Conservation (phyloP, 2,888 invertebrate genomes). For the Tridacna gigas region DNA sequence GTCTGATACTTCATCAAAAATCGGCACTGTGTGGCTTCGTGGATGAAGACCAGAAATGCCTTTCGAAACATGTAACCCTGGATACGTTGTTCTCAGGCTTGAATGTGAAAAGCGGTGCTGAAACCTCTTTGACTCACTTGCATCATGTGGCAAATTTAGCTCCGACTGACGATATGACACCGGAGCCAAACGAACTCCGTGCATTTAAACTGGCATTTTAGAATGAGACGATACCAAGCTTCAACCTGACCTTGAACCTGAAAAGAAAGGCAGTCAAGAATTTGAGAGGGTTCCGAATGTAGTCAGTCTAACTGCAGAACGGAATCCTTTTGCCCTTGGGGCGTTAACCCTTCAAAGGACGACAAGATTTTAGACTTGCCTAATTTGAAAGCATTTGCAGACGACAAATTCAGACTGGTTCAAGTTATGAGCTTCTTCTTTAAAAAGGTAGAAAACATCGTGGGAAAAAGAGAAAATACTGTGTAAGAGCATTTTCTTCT, state of each 20-base stretch:
- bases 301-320: background rate
- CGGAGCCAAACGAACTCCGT: slow-evolving; percentile 69
- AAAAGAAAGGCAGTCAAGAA: too few relatives aligned
- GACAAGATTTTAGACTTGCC: too few relatives aligned
- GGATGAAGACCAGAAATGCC: slow-evolving; percentile 45
- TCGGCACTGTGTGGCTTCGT: slow-evolving; percentile 72
- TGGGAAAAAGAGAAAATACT: too few relatives aligned
- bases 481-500: too few relatives aligned
- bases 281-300: background rate
- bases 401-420: too few relatives aligned
- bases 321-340: background rate
- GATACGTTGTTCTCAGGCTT: slow-evolving; percentile 28
- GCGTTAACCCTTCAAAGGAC: too few relatives aligned
- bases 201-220: slow-evolving; percentile 42
- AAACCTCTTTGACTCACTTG: slow-evolving; percentile 77
- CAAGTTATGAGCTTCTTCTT: too few relatives aligned
- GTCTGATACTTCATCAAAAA: slow-evolving; percentile 75
- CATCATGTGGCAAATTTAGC: slow-evolving; percentile 63
- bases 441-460: too few relatives aligned
- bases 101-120: slow-evolving; percentile 34
- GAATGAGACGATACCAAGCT: background rate
- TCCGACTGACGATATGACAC: slow-evolving; percentile 47
- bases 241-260: too few relatives aligned
- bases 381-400: too few relatives aligned
- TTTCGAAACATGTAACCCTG: slow-evolving; percentile 15